Base-by-base conservation (phyloP, 37 sponge, comb jelly and placozoan species). In the Eunapius fragilis region DNA sequence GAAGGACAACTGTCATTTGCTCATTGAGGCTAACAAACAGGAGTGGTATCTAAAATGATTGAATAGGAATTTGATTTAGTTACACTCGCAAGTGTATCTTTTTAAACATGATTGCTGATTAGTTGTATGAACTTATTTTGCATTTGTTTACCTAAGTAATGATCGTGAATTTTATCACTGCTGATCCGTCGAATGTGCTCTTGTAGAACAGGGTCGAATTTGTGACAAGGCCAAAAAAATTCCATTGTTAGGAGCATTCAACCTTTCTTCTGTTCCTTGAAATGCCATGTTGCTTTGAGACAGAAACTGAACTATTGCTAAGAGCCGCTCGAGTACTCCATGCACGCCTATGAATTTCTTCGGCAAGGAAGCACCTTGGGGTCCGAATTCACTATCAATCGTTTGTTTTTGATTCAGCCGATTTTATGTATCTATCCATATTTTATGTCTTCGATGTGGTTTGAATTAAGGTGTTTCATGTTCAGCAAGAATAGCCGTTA, bases 251-350 rank as follows among this genome's bases (percentile, higher is more conserved):
- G 41, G 41, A 41, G 35, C 31, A 24, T 74, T 74, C n/a, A 74
- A 36, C 22, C 30, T 33, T 24, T 74, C 75, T 36, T 36, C 75
- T 23, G 75, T 36, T 30, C 75, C 75, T 26, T 32, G 30, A 30
- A 74, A 74, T 36, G 31, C 75, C n/a, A 74, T 33, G 75, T 74
- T 74, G 24, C 4, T 25, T 27, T 74, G 36, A 36, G 75, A 28
- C 26, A 74, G 30, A 74, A 36, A 26, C 75, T 74, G 75, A 27
- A 74, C 30, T 30, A 41, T 41, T 41, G 75, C 75, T 36, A 74
- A 26, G 2, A 74, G 75, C 26, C 75, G 30, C 26, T 74, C 36
- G 9, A 70, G 35, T 27, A 33, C 75, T 36, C 75, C 35, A 23
- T 14, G 24, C 26, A 23, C 31, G 24, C 26, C 35, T 26, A 14